Percentiles rank a stretch among this genome's conserved stretches.
phyloP scores from a whole-genome alignment of 2,888 invertebrate genomes.

The Zaprionus bogoriensis region DNA sequence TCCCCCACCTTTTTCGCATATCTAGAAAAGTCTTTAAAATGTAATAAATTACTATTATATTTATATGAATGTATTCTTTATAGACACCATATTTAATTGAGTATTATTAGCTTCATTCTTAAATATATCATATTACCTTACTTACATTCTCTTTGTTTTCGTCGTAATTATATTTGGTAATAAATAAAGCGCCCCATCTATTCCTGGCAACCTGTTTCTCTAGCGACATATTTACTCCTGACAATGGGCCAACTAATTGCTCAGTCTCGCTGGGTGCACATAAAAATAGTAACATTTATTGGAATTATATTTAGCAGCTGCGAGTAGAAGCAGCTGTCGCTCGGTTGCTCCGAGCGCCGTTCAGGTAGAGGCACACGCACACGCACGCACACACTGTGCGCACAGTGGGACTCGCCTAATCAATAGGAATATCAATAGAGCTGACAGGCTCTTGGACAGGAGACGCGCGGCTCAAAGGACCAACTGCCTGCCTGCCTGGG shows the following conservation, averaged over 20 bases:
- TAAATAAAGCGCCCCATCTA: conserved; percentile 12
- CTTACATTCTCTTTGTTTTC: conserved; percentile 5
- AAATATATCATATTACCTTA: background rate
- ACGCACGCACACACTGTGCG: conserved; percentile 16
- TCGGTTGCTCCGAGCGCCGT: too few relatives aligned
- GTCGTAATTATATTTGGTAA: conserved; percentile 8
- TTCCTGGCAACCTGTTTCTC: conserved; percentile 1
- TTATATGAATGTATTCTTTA: background rate
- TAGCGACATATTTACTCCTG: conserved; percentile 8
- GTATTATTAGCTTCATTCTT: background rate
- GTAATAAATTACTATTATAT: too few relatives aligned
- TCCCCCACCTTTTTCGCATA: too few relatives aligned
- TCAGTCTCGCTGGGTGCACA: background rate
- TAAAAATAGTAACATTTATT: conserved; percentile 29
- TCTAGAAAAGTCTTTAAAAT: too few relatives aligned
- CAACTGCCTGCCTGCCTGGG: too few relatives aligned
- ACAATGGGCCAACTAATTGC: conserved; percentile 13
- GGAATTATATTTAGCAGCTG: conserved; percentile 41
- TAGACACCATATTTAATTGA: background rate
- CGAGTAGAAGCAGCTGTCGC: conserved; percentile 3
- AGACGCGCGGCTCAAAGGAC: conserved; percentile 9
- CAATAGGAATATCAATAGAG: conserved; percentile 59
- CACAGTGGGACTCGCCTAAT: conserved; percentile 22
- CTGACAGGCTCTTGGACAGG: background rate
- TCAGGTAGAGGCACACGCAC: too few relatives aligned